phyloP scores from a whole-genome alignment of 2,113 vertebrate genomes.

The Engystomops pustulosus region DNA sequence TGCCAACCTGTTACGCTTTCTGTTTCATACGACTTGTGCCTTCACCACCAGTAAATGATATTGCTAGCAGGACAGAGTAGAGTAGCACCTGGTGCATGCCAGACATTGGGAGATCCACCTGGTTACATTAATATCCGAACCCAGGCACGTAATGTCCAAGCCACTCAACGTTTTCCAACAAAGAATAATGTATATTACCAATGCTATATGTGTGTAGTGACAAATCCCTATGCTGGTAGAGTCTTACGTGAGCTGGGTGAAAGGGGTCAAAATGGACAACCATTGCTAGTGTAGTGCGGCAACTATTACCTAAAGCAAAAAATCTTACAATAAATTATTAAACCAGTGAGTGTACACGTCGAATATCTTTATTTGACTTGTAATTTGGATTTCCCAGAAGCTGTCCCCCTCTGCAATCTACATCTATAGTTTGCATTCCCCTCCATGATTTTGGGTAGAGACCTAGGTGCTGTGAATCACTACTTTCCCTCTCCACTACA shows the following conservation, averaged over 20 bases:
- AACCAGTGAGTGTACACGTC: too few species aligned
- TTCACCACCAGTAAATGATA: conserved; percentile 3
- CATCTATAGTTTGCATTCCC: too few species aligned
- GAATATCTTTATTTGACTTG: too few species aligned
- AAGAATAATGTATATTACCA: neutral
- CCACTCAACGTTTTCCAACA: too few species aligned
- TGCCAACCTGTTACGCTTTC: conserved; percentile 21
- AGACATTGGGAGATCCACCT: conserved; percentile 20
- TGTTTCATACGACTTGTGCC: conserved; percentile 24
- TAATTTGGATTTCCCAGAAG: too few species aligned
- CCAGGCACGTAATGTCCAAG: conserved; percentile 20
- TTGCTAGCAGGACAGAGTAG: conserved; percentile 23
- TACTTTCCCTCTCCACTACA: too few species aligned
- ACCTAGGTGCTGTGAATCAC: too few species aligned
- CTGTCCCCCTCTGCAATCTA: too few species aligned
- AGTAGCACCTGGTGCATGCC: conserved; percentile 25
- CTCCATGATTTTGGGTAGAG: too few species aligned
- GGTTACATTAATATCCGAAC: neutral
- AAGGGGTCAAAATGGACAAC: neutral
- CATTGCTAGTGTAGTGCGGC: neutral
- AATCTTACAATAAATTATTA: too few species aligned
- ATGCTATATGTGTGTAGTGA: neutral
- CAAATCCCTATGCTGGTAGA: neutral
- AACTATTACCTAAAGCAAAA: too few species aligned
- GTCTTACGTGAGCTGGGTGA: neutral